Conservation (phyloP, 2,113 vertebrate species). For the Xiphorhynchus elegans region DNA sequence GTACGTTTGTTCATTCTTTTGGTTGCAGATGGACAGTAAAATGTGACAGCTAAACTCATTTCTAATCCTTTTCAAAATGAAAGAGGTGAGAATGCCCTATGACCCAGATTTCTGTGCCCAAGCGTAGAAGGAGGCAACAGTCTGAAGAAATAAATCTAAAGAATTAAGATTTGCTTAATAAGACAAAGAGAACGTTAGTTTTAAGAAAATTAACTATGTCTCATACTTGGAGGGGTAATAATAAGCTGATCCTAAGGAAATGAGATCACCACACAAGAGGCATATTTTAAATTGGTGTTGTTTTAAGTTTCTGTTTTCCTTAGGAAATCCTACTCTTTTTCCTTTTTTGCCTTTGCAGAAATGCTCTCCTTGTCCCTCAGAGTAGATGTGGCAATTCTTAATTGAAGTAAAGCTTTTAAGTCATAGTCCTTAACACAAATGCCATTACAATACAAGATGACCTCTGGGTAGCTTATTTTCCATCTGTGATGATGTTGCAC, state of each 20-base stretch:
- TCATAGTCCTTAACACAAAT: neutral
- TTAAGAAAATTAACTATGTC: neutral
- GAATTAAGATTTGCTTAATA: neutral
- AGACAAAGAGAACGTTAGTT: neutral
- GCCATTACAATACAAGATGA: neutral
- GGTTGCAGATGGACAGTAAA: neutral
- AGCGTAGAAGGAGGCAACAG: neutral
- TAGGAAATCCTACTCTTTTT: neutral
- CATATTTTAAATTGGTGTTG: neutral
- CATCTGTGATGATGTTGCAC: neutral
- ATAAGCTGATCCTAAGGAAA: neutral
- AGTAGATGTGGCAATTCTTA: neutral
- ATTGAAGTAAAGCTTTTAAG: neutral
- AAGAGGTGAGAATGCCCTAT: neutral
- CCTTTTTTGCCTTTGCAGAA: neutral
- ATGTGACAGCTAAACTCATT: neutral
- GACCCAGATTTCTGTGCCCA: neutral
- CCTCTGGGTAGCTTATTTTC: neutral
- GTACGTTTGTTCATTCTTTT: neutral
- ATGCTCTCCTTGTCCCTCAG: neutral
- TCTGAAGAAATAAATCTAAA: neutral
- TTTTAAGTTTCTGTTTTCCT: neutral
- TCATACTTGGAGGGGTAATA: neutral
- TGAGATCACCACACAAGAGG: neutral
- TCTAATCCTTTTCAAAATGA: neutral